Conservation (phyloP, 2,888 invertebrate genomes). For the Lamproptera curius region DNA sequence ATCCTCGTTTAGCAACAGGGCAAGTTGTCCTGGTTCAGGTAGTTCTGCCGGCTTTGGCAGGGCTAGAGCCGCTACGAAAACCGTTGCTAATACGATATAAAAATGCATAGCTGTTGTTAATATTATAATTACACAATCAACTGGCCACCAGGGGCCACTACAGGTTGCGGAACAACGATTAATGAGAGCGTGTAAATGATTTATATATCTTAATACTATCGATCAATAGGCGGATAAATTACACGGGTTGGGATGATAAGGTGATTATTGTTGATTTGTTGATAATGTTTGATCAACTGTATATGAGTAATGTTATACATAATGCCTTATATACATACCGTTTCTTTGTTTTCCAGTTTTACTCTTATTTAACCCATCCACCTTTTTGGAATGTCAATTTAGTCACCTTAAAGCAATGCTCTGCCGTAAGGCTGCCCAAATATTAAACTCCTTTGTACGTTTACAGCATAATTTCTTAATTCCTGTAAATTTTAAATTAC, state of each 20-base stretch:
- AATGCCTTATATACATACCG: too few species aligned
- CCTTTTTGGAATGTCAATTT: too few species aligned
- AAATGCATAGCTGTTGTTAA: conserved; percentile 9
- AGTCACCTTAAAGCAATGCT: too few species aligned
- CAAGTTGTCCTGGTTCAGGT: conserved; percentile 56
- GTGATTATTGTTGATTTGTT: too few species aligned
- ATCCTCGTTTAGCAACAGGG: conserved; percentile 56
- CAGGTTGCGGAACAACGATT: conserved; percentile 6
- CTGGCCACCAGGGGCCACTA: background rate
- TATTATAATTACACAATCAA: background rate
- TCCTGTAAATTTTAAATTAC: too few species aligned
- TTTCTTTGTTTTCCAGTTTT: too few species aligned
- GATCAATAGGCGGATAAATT: background rate
- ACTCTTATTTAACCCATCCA: too few species aligned
- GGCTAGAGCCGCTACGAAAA: conserved; percentile 19
- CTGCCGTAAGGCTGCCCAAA: too few species aligned
- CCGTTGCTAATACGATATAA: background rate
- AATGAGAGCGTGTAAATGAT: background rate
- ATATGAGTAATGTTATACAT: too few species aligned
- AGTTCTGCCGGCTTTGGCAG: conserved; percentile 32
- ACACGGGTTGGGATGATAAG: conserved; percentile 3
- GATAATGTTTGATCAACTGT: too few species aligned
- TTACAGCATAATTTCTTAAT: too few species aligned
- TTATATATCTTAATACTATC: conserved; percentile 6
- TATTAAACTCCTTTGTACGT: too few species aligned